phyloP scores from a whole-genome alignment of 2,113 vertebrate genomes.

The Euleptes europaea region DNA sequence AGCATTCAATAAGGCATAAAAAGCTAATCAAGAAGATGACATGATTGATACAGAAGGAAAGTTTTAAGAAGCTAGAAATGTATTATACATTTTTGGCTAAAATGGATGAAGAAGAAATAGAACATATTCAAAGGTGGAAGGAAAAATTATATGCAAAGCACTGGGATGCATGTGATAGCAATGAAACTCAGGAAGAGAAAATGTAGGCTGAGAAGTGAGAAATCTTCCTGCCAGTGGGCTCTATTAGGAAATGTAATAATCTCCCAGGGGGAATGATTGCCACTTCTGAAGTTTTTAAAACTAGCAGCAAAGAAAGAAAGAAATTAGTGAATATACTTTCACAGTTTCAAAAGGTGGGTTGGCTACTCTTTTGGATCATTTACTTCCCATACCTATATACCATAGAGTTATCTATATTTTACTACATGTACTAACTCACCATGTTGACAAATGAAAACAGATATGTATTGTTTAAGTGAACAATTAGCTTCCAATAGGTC shows the following conservation, averaged over 20 bases:
- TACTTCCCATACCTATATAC: neutral
- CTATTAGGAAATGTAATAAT: neutral
- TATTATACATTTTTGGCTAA: rapidly evolving
- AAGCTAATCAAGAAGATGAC: neutral
- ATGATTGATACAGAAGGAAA: neutral
- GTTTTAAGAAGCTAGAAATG: slow-evolving; percentile 18
- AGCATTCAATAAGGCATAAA: neutral
- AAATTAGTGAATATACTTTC: neutral
- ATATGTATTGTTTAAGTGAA: neutral
- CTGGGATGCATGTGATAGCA: slow-evolving; percentile 23
- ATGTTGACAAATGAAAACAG: neutral
- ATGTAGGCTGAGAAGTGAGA: neutral
- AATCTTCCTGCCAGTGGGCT: neutral
- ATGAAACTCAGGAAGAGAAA: slow-evolving; percentile 16
- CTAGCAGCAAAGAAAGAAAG: slow-evolving; percentile 18
- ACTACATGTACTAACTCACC: neutral
- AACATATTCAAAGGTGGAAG: neutral
- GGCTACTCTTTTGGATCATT: slow-evolving; percentile 7
- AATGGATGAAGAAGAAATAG: slow-evolving; percentile 11
- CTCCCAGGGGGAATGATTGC: slow-evolving; percentile 18
- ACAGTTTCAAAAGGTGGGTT: neutral
- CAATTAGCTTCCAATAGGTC: neutral
- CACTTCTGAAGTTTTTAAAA: slow-evolving; percentile 26
- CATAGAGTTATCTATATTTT: neutral
- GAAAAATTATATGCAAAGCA: rapidly evolving